phyloP scores from a whole-genome alignment of 2,113 vertebrate genomes.

The Xyrauchen texanus region DNA sequence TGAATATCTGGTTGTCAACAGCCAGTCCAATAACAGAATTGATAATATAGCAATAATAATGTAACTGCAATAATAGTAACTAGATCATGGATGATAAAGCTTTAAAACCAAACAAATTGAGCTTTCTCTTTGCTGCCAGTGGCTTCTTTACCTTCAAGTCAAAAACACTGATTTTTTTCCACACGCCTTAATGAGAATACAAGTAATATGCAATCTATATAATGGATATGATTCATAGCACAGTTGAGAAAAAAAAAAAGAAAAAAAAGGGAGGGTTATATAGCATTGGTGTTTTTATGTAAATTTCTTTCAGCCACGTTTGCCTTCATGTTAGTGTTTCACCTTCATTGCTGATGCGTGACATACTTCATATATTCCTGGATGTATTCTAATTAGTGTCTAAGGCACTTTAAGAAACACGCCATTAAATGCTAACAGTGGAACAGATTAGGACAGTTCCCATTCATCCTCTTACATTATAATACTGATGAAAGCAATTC shows the following conservation, averaged over 20 bases:
- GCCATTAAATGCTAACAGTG: constrained; percentile 62
- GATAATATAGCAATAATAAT: constrained; percentile 66
- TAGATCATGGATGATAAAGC: constrained; percentile 88
- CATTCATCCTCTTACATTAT: constrained; percentile 29
- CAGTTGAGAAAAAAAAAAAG: constrained; percentile 74
- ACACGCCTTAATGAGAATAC: constrained; percentile 73
- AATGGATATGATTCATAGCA: constrained; percentile 75
- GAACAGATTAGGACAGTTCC: constrained; percentile 39
- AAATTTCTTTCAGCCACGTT: constrained; percentile 36
- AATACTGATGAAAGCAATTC: constrained; percentile 29
- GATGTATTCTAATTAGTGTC: constrained; percentile 89
- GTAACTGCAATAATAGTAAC: constrained; percentile 57
- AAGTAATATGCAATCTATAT: constrained; percentile 76
- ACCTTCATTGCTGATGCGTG: constrained; percentile 30
- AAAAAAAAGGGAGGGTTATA: constrained; percentile 32
- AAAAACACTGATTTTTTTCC: constrained; percentile 80
- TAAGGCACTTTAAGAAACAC: constrained; percentile 95
- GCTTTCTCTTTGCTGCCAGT: constrained; percentile 66
- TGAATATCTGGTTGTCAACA: constrained; percentile 87
- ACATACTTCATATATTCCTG: constrained; percentile 1
- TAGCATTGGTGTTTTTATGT: constrained; percentile 36
- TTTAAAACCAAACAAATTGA: constrained; percentile 83
- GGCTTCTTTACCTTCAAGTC: constrained; percentile 69
- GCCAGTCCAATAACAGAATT: constrained; percentile 79
- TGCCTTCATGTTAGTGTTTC: constrained; percentile 44